phyloP scores from a whole-genome alignment of 1,140 invertebrate species.

The Pteromalus puparum region DNA sequence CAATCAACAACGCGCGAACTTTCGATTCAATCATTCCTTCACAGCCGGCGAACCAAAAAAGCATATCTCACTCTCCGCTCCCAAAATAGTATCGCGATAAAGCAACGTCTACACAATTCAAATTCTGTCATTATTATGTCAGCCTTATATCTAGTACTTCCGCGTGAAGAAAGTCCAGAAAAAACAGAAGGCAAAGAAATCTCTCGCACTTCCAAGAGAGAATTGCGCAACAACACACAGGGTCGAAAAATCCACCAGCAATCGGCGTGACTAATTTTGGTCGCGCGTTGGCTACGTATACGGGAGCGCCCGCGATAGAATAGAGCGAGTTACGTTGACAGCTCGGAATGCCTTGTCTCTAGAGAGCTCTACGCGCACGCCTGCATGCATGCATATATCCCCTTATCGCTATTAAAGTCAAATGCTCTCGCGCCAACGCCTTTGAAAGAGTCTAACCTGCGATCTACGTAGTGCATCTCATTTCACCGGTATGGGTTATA shows the following conservation, averaged over 20 bases:
- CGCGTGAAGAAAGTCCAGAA: not conserved
- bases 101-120: not conserved
- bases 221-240: not conserved
- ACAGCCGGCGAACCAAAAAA: too few species aligned
- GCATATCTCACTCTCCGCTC: not conserved
- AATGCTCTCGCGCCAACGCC: conserved; percentile 21
- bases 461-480: conserved; percentile 10
- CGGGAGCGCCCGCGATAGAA: conserved; percentile 6
- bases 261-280: conserved; percentile 37
- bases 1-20: not conserved
- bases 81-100: not conserved
- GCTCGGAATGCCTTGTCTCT: conserved; percentile 27
- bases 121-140: not conserved
- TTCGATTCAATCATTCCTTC: not conserved
- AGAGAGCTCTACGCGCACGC: not conserved
- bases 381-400: not conserved
- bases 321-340: conserved; percentile 31
- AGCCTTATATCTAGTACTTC: not conserved
- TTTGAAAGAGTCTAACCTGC: not conserved
- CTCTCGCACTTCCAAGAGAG: not conserved
- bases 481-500: not conserved
- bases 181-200: not conserved
- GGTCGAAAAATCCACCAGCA: not conserved
- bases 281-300: not conserved
- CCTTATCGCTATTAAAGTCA: conserved; percentile 26